Percentiles rank a stretch among this genome's conserved stretches.
Conservation (phyloP, 2,797 vertebrate genomes). For the Eremophila alpestris region DNA sequence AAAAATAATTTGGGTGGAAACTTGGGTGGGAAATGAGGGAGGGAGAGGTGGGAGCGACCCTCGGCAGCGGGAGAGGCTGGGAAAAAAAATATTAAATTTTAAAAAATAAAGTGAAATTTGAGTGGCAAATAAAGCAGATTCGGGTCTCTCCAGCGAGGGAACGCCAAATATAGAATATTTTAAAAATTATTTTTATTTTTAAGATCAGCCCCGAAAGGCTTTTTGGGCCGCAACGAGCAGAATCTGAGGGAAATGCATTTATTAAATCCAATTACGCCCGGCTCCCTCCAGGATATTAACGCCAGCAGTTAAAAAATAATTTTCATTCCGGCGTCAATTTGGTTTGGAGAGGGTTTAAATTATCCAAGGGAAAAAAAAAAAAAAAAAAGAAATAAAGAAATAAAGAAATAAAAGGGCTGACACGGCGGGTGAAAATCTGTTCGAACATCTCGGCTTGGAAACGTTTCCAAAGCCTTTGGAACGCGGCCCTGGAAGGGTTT, state of each 20-base stretch:
- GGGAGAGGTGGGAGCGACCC: constrained; percentile 74
- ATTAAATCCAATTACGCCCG: constrained; percentile 67
- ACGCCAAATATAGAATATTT: background rate
- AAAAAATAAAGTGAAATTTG: background rate
- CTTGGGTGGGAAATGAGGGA: constrained; percentile 3
- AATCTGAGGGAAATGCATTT: constrained; percentile 54
- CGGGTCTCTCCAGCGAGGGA: background rate
- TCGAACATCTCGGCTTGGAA: background rate
- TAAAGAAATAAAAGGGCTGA: background rate
- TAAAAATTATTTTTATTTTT: background rate
- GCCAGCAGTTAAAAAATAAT: constrained; percentile 48
- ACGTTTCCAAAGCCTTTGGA: background rate
- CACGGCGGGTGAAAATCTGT: background rate
- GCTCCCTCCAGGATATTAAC: constrained; percentile 60
- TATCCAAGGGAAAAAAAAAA: background rate
- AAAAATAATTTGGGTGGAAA: too few species aligned
- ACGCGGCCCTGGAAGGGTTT: background rate
- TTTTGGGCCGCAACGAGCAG: constrained; percentile 60
- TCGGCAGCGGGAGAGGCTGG: background rate
- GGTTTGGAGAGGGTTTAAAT: constrained; percentile 31
- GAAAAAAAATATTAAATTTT: too few species aligned
- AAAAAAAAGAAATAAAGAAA: too few species aligned
- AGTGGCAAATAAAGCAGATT: background rate
- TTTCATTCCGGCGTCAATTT: background rate
- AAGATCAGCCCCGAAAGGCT: constrained; percentile 59